Percentiles rank a stretch among this genome's conserved stretches.
These are phyloP conservation scores for Ectemnius lituratus DNA, from an alignment of 2,888 invertebrate genomes.

Conservation along the genomic window DNA sequence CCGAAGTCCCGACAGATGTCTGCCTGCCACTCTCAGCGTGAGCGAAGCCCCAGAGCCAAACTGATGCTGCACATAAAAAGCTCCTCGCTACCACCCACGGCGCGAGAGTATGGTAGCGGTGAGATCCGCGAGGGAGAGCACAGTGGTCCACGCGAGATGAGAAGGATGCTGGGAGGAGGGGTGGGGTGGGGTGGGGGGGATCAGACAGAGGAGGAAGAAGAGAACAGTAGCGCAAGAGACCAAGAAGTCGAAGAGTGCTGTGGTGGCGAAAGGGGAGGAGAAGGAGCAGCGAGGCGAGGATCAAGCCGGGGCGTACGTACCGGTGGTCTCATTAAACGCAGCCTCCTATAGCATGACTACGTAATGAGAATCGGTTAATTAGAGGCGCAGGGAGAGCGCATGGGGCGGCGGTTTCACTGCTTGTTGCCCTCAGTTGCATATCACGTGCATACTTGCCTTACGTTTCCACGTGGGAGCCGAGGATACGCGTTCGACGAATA, in stretches of 20 bases:
- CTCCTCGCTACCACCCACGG: slow-evolving; percentile 40
- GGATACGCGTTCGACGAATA: too few species aligned
- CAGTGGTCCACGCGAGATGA: not conserved
- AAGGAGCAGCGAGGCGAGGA: not conserved
- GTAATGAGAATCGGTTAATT: slow-evolving; percentile 76
- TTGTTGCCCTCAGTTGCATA: slow-evolving; percentile 44
- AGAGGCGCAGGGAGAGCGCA: slow-evolving; percentile 67
- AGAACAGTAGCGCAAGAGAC: slow-evolving; percentile 1
- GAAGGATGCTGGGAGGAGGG: slow-evolving; percentile 10
- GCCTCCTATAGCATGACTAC: slow-evolving; percentile 66
- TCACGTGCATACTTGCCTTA: slow-evolving; percentile 52
- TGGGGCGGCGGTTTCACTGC: slow-evolving; percentile 56
- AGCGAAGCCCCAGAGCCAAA: too few species aligned
- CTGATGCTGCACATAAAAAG: slow-evolving; percentile 24
- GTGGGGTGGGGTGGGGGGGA: too few species aligned
- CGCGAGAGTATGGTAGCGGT: slow-evolving; percentile 24
- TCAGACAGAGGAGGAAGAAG: not conserved
- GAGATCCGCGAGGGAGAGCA: too few species aligned
- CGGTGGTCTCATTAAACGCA: slow-evolving; percentile 75
- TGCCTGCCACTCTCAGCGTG: too few species aligned
- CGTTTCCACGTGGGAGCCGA: slow-evolving; percentile 33
- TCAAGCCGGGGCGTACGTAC: slow-evolving; percentile 49
- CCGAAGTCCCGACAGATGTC: too few species aligned
- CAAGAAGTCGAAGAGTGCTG: not conserved
- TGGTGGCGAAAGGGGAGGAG: not conserved